Base-by-base conservation (phyloP, 2,113 vertebrate species). In the Lepisosteus osseus region DNA sequence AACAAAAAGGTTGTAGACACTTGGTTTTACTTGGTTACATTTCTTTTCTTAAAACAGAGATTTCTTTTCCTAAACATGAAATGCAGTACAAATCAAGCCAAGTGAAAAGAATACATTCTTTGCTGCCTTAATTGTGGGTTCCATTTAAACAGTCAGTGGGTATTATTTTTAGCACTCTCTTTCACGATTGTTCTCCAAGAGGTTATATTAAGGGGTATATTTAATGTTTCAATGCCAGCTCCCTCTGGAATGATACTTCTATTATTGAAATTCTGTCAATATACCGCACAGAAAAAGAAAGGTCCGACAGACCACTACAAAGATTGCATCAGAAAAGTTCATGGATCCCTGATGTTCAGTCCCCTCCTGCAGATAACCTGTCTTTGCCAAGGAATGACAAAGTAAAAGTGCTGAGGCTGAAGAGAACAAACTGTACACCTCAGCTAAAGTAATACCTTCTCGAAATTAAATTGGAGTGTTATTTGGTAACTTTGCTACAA, bases 151-250 rank as follows among this genome's bases (percentile, higher is more conserved):
- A 51, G 5, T 51, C 9, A 51, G 29, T 29, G 29, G 65, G 72
- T 54, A 17, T 43, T 78, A 69, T 78, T 72, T 74, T 74, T 72
- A 69, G 69, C 69, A 40, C 51, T 45, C 65, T 45, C 54, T 17
- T 41, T 51, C 57, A 8, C 62, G 54, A 75, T 75, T 65, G 68
- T 29, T 71, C 76, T 45, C 71, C 59, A 68, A 68, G 57, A 67
- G 59, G 17, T 65, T 67, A 54, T 54, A 42, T 68, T 56, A 55
- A 65, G 59, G 41, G 54, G 54, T 55, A 45, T 43, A 68, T 70
- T 70, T 74, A 73, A 74, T 67, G 68, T 47, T 73, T 63, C 56
- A 77, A 74, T 68, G 69, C 68, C 69, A 59, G 65, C 47, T 51
- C 47, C 47, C 5, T 9, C 9, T 6, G 47, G 47, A 51, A 51